Conservation (phyloP, 2,888 invertebrate genomes). For the Pelosia muscerda region DNA sequence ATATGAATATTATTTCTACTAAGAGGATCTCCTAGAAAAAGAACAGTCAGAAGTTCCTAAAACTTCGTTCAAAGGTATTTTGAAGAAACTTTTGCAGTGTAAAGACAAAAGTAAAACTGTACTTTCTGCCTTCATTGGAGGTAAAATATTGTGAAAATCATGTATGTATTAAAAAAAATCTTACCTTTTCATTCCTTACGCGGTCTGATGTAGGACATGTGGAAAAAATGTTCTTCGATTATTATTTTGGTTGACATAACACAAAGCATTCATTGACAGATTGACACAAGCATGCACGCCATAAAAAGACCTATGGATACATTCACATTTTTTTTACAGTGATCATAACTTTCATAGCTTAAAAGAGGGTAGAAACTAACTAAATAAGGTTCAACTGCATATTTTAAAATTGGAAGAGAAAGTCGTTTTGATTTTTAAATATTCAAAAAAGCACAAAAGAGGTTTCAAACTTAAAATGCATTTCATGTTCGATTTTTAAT, state of each 20-base stretch:
- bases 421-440: not conserved
- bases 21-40: too few relatives aligned
- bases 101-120: too few relatives aligned
- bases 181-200: constrained; percentile 50
- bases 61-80: too few relatives aligned
- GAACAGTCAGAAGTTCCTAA: too few relatives aligned
- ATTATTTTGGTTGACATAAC: constrained; percentile 20
- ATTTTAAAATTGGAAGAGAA: not conserved
- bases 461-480: too few relatives aligned
- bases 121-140: too few relatives aligned
- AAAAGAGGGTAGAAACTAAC: not conserved
- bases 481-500: too few relatives aligned
- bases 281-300: constrained; percentile 29
- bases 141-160: too few relatives aligned
- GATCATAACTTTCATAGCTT: not conserved
- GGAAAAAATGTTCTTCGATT: constrained; percentile 41
- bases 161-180: constrained; percentile 12
- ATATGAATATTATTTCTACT: too few relatives aligned
- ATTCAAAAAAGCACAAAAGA: not conserved
- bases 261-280: constrained; percentile 9
- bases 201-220: constrained; percentile 47
- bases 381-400: not conserved
- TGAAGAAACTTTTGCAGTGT: too few relatives aligned
- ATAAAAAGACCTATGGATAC: constrained; percentile 9
- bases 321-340: not conserved